Conservation (phyloP, 1,140 invertebrate genomes). For the Aphelenchoides besseyi region DNA sequence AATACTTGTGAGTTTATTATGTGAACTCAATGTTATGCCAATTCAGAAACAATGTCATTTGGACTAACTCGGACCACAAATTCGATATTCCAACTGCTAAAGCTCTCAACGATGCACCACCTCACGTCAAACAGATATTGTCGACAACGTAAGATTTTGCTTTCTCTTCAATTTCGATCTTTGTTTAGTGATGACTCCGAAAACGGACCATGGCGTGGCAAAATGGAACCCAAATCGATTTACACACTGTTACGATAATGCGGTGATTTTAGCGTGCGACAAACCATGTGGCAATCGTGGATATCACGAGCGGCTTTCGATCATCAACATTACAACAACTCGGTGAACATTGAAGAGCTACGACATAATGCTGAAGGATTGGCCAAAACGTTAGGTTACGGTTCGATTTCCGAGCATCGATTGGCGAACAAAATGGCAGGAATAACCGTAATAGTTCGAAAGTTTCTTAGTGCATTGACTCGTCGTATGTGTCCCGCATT, state of each 20-base stretch:
- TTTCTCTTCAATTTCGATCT: neutral
- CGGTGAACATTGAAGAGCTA: slow-evolving; percentile 59
- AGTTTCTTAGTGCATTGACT: slow-evolving; percentile 51
- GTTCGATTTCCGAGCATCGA: slow-evolving; percentile 54
- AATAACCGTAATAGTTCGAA: slow-evolving; percentile 56
- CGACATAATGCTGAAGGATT: slow-evolving; percentile 59
- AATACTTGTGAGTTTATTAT: slow-evolving; percentile 45
- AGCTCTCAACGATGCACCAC: slow-evolving; percentile 53
- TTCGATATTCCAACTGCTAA: slow-evolving; percentile 34
- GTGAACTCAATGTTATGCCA: neutral
- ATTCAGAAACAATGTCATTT: slow-evolving; percentile 53
- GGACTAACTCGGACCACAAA: slow-evolving; percentile 50
- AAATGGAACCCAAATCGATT: slow-evolving; percentile 48
- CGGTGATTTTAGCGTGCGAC: slow-evolving; percentile 46
- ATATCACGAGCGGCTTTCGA: slow-evolving; percentile 50
- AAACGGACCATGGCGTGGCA: slow-evolving; percentile 52
- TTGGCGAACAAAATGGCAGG: slow-evolving; percentile 62
- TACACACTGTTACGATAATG: slow-evolving; percentile 58
- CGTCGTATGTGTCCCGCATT: slow-evolving; percentile 56
- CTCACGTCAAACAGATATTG: slow-evolving; percentile 51
- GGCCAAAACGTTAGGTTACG: slow-evolving; percentile 57
- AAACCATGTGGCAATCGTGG: slow-evolving; percentile 26
- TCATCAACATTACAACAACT: slow-evolving; percentile 59
- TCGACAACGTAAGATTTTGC: slow-evolving; percentile 38
- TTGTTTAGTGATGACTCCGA: slow-evolving; percentile 41